These are phyloP conservation scores for Sakesphorus luctuosus DNA, from an alignment of 2,113 vertebrate species.

Conservation along the genomic window DNA sequence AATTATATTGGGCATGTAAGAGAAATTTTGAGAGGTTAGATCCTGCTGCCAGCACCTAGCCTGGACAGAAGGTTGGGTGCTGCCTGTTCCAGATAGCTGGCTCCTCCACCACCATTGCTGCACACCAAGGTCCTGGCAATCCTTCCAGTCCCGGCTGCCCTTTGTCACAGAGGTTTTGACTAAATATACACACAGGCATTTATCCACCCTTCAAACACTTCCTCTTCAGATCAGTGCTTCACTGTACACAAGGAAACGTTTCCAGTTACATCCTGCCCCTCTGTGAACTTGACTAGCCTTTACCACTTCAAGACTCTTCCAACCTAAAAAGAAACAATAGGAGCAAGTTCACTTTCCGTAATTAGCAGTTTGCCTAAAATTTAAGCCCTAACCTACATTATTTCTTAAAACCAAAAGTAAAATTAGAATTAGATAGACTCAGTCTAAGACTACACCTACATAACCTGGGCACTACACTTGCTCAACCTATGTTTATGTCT, in stretches of 20 bases:
- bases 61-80: background rate
- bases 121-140: background rate
- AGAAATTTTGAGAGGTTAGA: background rate
- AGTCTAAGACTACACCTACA: background rate
- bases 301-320: background rate
- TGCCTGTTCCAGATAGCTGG: background rate
- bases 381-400: background rate
- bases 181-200: constrained; percentile 45
- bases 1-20: background rate
- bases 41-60: background rate
- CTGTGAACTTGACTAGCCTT: background rate
- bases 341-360: background rate
- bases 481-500: background rate
- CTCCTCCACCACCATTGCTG: background rate
- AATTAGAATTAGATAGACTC: background rate
- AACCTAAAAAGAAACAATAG: background rate
- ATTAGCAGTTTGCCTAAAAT: background rate
- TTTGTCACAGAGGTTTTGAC: background rate
- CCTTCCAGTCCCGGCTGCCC: background rate
- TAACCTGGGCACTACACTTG: background rate
- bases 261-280: constrained; percentile 31
- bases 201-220: constrained; percentile 49
- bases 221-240: constrained; percentile 6
- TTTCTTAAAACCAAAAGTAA: background rate
- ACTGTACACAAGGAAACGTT: background rate